Evolutionary conservation across 2,113 vertebrate genomes (phyloP).

Genomic region (Tichodroma muraria): DNA sequence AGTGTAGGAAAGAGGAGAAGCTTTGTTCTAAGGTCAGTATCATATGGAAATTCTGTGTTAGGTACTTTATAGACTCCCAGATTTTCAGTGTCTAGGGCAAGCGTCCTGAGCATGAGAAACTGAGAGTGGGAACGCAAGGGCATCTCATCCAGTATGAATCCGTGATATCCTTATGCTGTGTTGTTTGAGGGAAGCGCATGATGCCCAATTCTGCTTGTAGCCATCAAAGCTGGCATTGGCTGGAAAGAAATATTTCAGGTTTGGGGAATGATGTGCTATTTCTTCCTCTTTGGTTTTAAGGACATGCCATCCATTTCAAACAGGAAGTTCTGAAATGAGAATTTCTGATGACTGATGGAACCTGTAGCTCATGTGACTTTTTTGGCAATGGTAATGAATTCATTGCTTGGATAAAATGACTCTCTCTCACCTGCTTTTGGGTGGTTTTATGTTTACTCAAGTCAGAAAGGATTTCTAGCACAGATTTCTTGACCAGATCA

Average conservation of each 20-base stretch:
- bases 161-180: accelerated
- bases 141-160: not conserved
- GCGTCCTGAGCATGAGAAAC: not conserved
- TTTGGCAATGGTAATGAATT: not conserved
- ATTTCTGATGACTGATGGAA: not conserved
- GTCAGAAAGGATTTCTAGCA: not conserved
- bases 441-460: not conserved
- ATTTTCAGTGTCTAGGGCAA: not conserved
- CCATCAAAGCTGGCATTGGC: not conserved
- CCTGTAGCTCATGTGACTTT: not conserved
- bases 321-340: not conserved
- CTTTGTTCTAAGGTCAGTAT: not conserved
- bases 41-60: not conserved
- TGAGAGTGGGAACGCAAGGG: not conserved
- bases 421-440: not conserved
- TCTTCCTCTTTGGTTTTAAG: not conserved
- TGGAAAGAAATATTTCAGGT: not conserved
- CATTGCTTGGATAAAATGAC: not conserved
- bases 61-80: not conserved
- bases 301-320: accelerated
- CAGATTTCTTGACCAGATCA: not conserved
- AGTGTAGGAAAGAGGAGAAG: not conserved
- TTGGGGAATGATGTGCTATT: not conserved
- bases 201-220: not conserved
- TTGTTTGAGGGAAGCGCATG: not conserved